Evolutionary conservation across 2,888 invertebrate genomes (phyloP).

Genomic region (Parnassius smintheus): DNA sequence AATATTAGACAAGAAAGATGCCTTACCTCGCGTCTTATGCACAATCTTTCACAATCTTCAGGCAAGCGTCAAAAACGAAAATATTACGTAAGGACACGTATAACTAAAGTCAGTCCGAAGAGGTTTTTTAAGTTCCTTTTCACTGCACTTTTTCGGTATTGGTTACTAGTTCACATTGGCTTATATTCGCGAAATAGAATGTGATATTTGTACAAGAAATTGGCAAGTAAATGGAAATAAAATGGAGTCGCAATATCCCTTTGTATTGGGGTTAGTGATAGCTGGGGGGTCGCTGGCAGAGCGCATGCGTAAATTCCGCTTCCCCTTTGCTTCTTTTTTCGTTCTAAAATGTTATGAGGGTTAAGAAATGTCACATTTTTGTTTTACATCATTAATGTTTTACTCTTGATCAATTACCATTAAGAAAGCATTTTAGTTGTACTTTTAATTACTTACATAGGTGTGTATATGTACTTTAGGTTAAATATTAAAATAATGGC

Average conservation of each 20-base stretch:
- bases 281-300: slow-evolving; percentile 30
- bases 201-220: slow-evolving; percentile 41
- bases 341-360: slow-evolving; percentile 44
- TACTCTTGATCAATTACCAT: background rate
- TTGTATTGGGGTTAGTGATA: slow-evolving; percentile 56
- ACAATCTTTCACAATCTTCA: slow-evolving; percentile 34
- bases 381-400: background rate
- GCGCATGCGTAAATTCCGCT: slow-evolving; percentile 58
- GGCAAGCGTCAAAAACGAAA: slow-evolving; percentile 35
- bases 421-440: no score
- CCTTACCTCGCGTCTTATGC: slow-evolving; percentile 40
- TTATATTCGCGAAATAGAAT: slow-evolving; percentile 24
- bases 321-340: slow-evolving; percentile 42
- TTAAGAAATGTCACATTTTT: slow-evolving; percentile 6
- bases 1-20: slow-evolving; percentile 7
- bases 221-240: slow-evolving; percentile 59
- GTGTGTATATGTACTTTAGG: background rate
- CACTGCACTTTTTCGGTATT: slow-evolving; percentile 35
- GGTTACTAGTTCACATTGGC: slow-evolving; percentile 28
- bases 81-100: slow-evolving; percentile 48
- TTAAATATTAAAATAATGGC: background rate
- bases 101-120: slow-evolving; percentile 19
- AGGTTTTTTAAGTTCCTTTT: slow-evolving; percentile 15
- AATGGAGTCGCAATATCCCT: slow-evolving; percentile 58
- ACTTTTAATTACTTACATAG: no score